Percentiles rank a stretch among this genome's conserved stretches.
phyloP scores from a whole-genome alignment of 2,113 vertebrate genomes.

The Bagarius yarrelli region DNA sequence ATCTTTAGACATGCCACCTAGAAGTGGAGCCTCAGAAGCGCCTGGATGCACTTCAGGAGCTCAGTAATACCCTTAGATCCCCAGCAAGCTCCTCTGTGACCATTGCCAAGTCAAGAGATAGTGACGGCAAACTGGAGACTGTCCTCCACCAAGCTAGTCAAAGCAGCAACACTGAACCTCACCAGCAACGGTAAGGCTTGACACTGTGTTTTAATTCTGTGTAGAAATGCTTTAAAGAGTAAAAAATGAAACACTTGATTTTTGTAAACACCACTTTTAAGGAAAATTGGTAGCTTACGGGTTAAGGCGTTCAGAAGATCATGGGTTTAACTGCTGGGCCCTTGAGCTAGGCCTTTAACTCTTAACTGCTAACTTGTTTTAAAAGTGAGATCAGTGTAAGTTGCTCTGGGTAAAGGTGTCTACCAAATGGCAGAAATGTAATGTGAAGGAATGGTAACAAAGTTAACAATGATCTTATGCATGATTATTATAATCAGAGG shows the following conservation, averaged over 20 bases:
- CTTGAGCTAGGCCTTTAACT: too few relatives aligned
- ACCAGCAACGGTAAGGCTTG: constrained; percentile 46
- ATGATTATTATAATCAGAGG: background rate
- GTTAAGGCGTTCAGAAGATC: too few relatives aligned
- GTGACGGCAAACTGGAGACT: constrained; percentile 64
- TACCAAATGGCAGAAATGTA: too few relatives aligned
- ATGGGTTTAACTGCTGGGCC: too few relatives aligned
- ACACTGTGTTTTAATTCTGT: background rate
- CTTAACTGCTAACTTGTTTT: too few relatives aligned
- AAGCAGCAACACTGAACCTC: constrained; percentile 8
- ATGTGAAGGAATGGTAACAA: too few relatives aligned
- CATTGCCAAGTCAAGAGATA: constrained; percentile 58
- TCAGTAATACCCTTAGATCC: constrained; percentile 65
- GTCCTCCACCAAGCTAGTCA: constrained; percentile 56
- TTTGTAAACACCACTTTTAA: background rate
- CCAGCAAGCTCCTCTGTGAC: constrained; percentile 48
- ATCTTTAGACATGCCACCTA: constrained; percentile 71
- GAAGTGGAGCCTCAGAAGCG: constrained; percentile 55
- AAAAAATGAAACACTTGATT: background rate
- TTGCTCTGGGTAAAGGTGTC: too few relatives aligned
- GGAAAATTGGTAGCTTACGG: too few relatives aligned
- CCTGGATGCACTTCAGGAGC: constrained; percentile 63
- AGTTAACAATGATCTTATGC: background rate
- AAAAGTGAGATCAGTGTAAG: too few relatives aligned
- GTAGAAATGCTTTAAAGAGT: background rate